phyloP scores from a whole-genome alignment of 53 echinoderm and acorn worm species.

The Hippasteria phrygiana region DNA sequence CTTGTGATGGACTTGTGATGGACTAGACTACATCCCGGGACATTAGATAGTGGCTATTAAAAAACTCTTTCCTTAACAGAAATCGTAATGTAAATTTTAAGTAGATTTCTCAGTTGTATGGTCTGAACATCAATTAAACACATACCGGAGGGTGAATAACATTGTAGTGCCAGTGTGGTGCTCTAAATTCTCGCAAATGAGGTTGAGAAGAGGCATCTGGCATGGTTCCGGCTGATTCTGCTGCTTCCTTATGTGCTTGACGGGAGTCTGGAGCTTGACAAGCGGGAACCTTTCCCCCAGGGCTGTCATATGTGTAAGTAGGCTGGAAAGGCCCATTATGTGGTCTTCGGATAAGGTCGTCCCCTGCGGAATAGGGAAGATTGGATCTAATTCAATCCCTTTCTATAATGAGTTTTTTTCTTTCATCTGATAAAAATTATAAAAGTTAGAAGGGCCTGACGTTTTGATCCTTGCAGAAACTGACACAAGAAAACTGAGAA shows the following conservation, averaged over 20 bases:
- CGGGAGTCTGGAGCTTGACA: slow-evolving; percentile 61
- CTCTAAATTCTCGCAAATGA: slow-evolving; percentile 2
- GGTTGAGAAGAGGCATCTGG: slow-evolving; percentile 47
- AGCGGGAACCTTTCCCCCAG: slow-evolving; percentile 48
- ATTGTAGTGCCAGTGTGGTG: slow-evolving; percentile 15
- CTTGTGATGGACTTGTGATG: too few relatives aligned
- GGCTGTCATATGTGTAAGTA: slow-evolving; percentile 37
- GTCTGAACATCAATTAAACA: too few relatives aligned
- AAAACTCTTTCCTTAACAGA: too few relatives aligned
- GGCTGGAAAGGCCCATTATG: slow-evolving; percentile 17
- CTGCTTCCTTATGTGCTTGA: not conserved
- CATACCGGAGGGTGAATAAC: slow-evolving; percentile 25
- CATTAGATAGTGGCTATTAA: too few relatives aligned
- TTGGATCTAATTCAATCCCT: not conserved
- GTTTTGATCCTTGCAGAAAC: too few relatives aligned
- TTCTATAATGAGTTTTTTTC: too few relatives aligned
- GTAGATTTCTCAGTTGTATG: too few relatives aligned
- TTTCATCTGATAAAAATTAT: too few relatives aligned
- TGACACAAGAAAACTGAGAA: too few relatives aligned
- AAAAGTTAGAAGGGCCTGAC: too few relatives aligned
- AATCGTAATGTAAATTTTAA: too few relatives aligned
- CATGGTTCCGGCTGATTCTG: slow-evolving; percentile 24
- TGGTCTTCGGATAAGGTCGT: slow-evolving; percentile 14
- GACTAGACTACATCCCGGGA: too few relatives aligned
- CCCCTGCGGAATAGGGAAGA: slow-evolving; percentile 4